Evolutionary conservation across 2,888 invertebrate genomes (phyloP).

Genomic region (Volucella inanis): DNA sequence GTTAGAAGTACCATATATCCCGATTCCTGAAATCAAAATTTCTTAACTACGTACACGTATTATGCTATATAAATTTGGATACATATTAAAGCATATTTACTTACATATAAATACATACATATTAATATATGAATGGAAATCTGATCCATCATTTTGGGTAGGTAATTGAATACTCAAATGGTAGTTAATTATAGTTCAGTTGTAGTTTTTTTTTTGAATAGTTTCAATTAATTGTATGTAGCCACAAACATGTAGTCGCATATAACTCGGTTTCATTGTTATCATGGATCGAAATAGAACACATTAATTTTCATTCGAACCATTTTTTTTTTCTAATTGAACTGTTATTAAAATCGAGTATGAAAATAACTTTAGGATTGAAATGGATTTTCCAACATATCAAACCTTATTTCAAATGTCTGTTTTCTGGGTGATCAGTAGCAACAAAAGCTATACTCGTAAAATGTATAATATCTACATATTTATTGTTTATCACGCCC

Average conservation of each 20-base stretch:
- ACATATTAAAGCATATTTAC: too few relatives aligned
- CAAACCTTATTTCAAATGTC: conserved; percentile 41
- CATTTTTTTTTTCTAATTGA: conserved; percentile 22
- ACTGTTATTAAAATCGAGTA: conserved; percentile 21
- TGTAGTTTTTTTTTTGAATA: too few relatives aligned
- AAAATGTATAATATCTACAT: conserved; percentile 64
- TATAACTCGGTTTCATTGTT: conserved; percentile 62
- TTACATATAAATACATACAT: too few relatives aligned
- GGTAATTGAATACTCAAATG: too few relatives aligned
- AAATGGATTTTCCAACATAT: conserved; percentile 45
- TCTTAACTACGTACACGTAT: too few relatives aligned
- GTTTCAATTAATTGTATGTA: too few relatives aligned
- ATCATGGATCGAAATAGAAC: conserved; percentile 25
- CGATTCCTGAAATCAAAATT: too few relatives aligned
- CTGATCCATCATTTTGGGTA: too few relatives aligned
- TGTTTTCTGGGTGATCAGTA: conserved; percentile 40
- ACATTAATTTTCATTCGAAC: conserved; percentile 24
- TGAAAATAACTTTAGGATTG: conserved; percentile 66
- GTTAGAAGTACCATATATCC: not conserved
- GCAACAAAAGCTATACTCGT: conserved; percentile 49
- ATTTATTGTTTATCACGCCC: conserved; percentile 43
- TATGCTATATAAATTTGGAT: too few relatives aligned
- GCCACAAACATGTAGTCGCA: conserved; percentile 49
- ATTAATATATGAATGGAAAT: too few relatives aligned
- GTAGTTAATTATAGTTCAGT: too few relatives aligned